Base-by-base conservation (phyloP, 2,113 vertebrate genomes). In the Pelecanus crispus region DNA sequence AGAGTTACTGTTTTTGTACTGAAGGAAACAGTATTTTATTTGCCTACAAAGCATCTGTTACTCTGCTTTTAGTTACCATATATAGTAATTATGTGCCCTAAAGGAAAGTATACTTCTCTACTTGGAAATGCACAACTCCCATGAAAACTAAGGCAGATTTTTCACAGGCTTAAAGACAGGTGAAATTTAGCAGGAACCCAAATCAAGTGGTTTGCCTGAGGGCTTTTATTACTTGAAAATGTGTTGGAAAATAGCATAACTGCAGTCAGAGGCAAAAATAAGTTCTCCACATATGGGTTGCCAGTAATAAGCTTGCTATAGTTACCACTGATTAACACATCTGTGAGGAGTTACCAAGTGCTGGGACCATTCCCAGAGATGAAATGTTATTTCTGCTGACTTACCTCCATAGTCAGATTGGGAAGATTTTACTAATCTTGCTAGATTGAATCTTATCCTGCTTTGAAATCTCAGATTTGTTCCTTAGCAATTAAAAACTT, bases 141-240 rank as follows among this genome's bases (percentile, higher is more conserved):
- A 66, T 75, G 22, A 86, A 95, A 96, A 94, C 70, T 83, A 83
- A 89, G 81, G 52, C 26, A 80, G 63, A 90, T 73, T 91, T 95
- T 94, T 92, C 75, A 86, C 50, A 26, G 66, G 56, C 16, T 38
- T 42, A 86, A 72, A 53, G 66, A 79, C 66, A 93, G 72, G 71
- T 91, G 86, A 83, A 93, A 88, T 42, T 65, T 79, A 88, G 38
- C 17, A 88, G 61, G 38, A 81, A 88, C 34, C 20, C n/a, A 92
- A 92, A 92, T 86, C 58, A 91, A 77, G 24, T 81, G 29, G 12
- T 72, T 88, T 94, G 65, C 70, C 68, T 74, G 58, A 93, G 87
- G 81, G 44, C 7, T 93, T 77, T 91, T 95, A 73, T 94, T 87
- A 40, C 40, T 91, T 91, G 56, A 22, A 77, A 94, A 88, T 63